Evolutionary conservation across 2,113 vertebrate genomes (phyloP).

Genomic region (Tilapia sparmanii): DNA sequence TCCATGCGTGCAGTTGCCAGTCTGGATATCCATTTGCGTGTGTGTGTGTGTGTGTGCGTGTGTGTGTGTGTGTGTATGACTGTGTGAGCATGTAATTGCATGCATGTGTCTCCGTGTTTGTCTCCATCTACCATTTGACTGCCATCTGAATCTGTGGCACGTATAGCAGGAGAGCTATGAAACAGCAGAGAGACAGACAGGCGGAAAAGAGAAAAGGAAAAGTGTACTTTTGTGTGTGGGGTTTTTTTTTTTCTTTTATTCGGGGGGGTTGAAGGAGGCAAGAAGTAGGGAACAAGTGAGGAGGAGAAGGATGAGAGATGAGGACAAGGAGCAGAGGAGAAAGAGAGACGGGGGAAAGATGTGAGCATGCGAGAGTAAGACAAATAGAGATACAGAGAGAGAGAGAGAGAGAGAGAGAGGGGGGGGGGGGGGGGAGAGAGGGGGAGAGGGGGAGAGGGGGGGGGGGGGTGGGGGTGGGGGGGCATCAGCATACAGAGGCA

Average conservation of each 20-base stretch:
- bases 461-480: neutral
- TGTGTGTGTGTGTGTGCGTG: neutral
- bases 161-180: constrained; percentile 46
- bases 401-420: neutral
- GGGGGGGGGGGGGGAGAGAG: neutral
- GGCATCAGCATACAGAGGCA: constrained; percentile 63
- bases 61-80: neutral
- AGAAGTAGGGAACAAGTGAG: constrained; percentile 12
- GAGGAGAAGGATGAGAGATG: neutral
- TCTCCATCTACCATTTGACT: constrained; percentile 56
- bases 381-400: constrained; percentile 48
- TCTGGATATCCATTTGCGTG: neutral
- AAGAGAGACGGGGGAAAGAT: constrained; percentile 24
- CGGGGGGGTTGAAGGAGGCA: neutral
- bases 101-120: constrained; percentile 58
- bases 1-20: neutral
- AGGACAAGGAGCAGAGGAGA: constrained; percentile 10
- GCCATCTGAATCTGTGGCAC: constrained; percentile 66
- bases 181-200: constrained; percentile 49
- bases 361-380: constrained; percentile 36
- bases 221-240: neutral
- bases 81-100: constrained; percentile 52
- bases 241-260: neutral
- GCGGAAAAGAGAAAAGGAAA: neutral
- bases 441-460: too few relatives aligned